Conservation (phyloP, 2,113 vertebrate genomes). For the Brachionichthys hirsutus region DNA sequence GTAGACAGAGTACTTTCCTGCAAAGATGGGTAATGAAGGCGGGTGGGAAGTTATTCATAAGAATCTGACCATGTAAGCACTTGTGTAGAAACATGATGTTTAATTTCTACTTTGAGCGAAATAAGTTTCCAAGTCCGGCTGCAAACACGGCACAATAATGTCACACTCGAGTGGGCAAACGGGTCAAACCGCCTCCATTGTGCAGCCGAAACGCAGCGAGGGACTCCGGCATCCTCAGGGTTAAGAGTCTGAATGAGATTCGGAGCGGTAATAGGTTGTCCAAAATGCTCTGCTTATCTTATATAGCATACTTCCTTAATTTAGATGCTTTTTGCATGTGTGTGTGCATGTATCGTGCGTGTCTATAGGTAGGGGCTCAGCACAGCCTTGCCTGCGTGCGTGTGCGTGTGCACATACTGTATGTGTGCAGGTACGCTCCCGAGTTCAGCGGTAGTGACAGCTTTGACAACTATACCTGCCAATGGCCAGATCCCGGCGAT, state of each 20-base stretch:
- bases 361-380: conserved; percentile 20
- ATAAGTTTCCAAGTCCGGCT: conserved; percentile 70
- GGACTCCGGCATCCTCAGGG: conserved; percentile 43
- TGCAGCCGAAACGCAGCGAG: conserved; percentile 52
- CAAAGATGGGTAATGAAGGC: conserved; percentile 71
- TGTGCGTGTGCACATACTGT: conserved; percentile 19
- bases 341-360: conserved; percentile 41
- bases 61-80: conserved; percentile 76
- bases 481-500: conserved; percentile 85
- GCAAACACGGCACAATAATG: conserved; percentile 70
- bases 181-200: conserved; percentile 72
- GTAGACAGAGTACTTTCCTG: conserved; percentile 66
- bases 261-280: conserved; percentile 67
- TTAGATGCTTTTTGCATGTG: conserved; percentile 64
- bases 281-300: conserved; percentile 73
- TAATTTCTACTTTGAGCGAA: conserved; percentile 74
- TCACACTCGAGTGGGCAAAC: conserved; percentile 76
- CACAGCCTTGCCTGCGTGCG: conserved; percentile 7
- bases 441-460: conserved; percentile 71
- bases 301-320: conserved; percentile 71
- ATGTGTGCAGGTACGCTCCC: conserved; percentile 52
- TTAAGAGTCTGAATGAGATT: conserved; percentile 71
- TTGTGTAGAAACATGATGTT: conserved; percentile 73
- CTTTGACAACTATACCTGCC: conserved; percentile 80
- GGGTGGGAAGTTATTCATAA: conserved; percentile 72